Conservation (phyloP, 2,113 vertebrate genomes). For the Epinephelus fuscoguttatus region DNA sequence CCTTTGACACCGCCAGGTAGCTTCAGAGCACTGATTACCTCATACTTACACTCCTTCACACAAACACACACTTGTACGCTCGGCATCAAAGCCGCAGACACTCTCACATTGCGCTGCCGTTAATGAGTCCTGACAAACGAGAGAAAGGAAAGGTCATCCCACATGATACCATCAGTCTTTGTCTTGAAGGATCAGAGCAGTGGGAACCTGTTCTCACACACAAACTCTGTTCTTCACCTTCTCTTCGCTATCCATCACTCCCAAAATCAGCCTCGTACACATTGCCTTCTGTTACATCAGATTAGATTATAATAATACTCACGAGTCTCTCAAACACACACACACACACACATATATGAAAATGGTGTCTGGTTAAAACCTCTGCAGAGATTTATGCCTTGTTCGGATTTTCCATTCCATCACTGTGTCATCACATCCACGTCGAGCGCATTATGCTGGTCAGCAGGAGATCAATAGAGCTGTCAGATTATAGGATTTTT, state of each 20-base stretch:
- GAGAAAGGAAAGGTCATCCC: conserved; percentile 30
- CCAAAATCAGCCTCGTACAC: conserved; percentile 29
- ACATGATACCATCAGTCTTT: conserved; percentile 16
- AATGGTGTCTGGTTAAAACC: neutral
- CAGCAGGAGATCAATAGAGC: neutral
- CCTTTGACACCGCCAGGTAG: conserved; percentile 38
- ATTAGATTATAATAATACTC: conserved; percentile 66
- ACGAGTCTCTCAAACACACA: conserved; percentile 39
- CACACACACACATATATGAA: conserved; percentile 21
- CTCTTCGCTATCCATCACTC: conserved; percentile 22
- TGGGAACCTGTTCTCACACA: conserved; percentile 21
- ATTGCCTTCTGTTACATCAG: conserved; percentile 81
- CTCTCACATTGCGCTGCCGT: neutral
- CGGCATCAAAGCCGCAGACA: conserved; percentile 8
- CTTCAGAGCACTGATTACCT: conserved; percentile 35
- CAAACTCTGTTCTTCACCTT: conserved; percentile 14
- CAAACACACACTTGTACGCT: neutral
- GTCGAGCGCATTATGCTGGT: neutral
- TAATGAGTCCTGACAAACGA: conserved; percentile 17
- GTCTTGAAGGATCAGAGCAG: conserved; percentile 34
- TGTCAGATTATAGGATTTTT: neutral
- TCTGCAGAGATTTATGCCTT: neutral
- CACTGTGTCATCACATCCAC: neutral
- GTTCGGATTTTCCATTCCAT: conserved; percentile 7
- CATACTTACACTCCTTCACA: neutral